Base-by-base conservation (phyloP, 2,797 vertebrate genomes). In the Philypnodon macrostomus region DNA sequence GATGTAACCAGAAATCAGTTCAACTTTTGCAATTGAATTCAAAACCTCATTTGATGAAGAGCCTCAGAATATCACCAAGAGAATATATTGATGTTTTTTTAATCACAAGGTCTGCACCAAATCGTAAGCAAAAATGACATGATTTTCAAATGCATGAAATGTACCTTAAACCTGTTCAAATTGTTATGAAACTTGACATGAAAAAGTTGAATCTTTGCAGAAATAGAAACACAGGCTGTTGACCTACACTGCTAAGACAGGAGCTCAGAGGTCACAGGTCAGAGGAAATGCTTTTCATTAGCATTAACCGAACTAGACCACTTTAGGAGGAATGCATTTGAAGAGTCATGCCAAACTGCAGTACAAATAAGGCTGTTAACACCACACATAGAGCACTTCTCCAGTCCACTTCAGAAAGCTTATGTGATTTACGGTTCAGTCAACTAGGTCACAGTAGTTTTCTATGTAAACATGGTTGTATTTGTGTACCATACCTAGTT, bases 401-500 rank as follows among this genome's bases (percentile, higher is more conserved):
- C 9, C 29, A 12, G 27, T 21, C 10, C 37, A 31, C 46, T 67
- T 44, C 34, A 15, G 45, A 49, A 41, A 39, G 34, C 27, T 1
- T 1, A 0, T 6, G 4, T 16, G 24, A 29, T 29, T 42, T 29
- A 11, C 8, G 15, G 40, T 42, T 42, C 8, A 17, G 7, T 10
- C 14, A 16, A 9, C 14, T 4, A 11, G 14, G 37, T 24, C 13
- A 10, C 23, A 4, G 4, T 10, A 3, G n/a, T 15, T 13, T 13
- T 2, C 4, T 1, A 7, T 8, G 37, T 9, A 29, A 29, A 29
- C 27, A 7, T 8, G 2, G 12, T 11, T 1, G 12, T 11, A 29
- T 10, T 29, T 4, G 10, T 10, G 10, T 4, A 10, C 27, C 92
- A 79, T 90, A 98, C 95, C 95, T 41, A 99, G 92, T 75, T 97